A percentile compares a stretch with the other conserved stretches of the same genome.
These are phyloP conservation scores for Achatina immaculata DNA, from an alignment of 1,140 invertebrate species.

Conservation along the genomic window DNA sequence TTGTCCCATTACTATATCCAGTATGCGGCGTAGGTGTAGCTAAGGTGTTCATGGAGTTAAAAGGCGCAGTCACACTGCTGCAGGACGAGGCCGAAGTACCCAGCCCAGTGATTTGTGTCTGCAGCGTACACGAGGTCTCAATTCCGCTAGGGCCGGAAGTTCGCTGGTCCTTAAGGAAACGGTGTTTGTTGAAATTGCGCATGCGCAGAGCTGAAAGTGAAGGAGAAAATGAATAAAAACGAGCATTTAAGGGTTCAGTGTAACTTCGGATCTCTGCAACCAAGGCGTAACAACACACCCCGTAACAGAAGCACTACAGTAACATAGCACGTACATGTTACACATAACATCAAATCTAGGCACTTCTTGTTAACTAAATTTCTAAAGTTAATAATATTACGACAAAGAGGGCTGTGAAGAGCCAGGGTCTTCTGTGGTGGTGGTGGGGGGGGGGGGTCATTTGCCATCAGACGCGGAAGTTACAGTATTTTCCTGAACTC, in stretches of 20 bases:
- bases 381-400: too few species aligned
- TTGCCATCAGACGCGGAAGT: too few species aligned
- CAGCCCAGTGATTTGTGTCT: slow-evolving; percentile 17
- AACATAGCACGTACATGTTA: too few species aligned
- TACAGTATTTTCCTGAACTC: too few species aligned
- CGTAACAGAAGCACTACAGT: too few species aligned
- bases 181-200: slow-evolving; percentile 16
- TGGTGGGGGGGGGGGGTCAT: too few species aligned
- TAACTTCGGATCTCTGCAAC: not conserved
- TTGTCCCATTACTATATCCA: not conserved
- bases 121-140: slow-evolving; percentile 9
- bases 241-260: not conserved
- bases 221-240: not conserved
- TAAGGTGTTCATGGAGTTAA: not conserved
- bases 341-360: too few species aligned
- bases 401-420: too few species aligned
- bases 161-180: not conserved
- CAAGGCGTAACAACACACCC: too few species aligned
- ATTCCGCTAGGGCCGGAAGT: not conserved
- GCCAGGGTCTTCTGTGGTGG: too few species aligned
- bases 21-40: not conserved
- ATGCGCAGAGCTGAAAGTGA: slow-evolving; percentile 5
- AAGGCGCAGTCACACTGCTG: slow-evolving; percentile 9
- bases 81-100: slow-evolving; percentile 3
- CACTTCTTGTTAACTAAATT: too few species aligned